These are phyloP conservation scores for Eupelmus urozonus DNA, from an alignment of 2,888 invertebrate genomes.

Conservation along the genomic window DNA sequence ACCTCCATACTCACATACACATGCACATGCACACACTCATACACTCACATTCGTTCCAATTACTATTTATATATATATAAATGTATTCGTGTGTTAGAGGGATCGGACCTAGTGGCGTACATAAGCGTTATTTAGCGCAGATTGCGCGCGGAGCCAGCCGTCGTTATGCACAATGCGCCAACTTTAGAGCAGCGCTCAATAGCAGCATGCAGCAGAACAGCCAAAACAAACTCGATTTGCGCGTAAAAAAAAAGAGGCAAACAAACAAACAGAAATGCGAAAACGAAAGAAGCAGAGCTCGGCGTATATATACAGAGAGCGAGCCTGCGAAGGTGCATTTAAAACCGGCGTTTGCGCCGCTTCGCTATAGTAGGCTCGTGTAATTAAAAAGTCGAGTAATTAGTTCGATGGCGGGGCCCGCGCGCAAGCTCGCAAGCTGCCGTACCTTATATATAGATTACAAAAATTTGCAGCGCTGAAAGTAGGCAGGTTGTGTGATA, in stretches of 20 bases:
- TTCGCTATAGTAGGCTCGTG: background rate
- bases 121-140: slow-evolving; percentile 29
- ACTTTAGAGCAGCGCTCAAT: background rate
- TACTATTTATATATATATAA: background rate
- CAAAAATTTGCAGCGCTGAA: background rate
- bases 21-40: background rate
- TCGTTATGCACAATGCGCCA: background rate
- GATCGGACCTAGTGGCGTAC: background rate
- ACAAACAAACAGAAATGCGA: background rate
- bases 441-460: background rate
- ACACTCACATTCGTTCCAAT: background rate
- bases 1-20: background rate
- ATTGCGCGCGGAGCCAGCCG: background rate
- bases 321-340: background rate
- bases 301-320: background rate
- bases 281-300: background rate
- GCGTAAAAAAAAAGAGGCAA: background rate
- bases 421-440: background rate
- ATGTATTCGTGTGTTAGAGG: background rate
- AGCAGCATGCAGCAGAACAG: background rate
- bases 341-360: background rate
- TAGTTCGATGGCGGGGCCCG: slow-evolving; percentile 38
- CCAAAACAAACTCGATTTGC: background rate
- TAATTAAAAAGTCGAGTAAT: slow-evolving; percentile 44
- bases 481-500: too few relatives aligned